Base-by-base conservation (phyloP, 2,888 invertebrate species). In the Eupelmus urozonus region DNA sequence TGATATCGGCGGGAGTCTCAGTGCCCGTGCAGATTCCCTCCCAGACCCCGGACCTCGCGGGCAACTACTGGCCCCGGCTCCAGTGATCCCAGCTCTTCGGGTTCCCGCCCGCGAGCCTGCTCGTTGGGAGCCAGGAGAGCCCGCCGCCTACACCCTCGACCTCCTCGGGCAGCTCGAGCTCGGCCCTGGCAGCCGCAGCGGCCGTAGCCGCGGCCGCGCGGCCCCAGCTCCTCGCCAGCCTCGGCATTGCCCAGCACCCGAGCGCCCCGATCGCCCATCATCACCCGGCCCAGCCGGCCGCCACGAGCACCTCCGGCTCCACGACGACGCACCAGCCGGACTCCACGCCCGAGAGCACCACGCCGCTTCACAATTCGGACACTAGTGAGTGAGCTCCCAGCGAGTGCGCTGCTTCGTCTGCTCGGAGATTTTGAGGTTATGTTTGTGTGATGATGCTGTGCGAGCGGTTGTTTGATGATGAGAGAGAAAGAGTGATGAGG, bases 1-100 rank as follows among this genome's bases (percentile, higher is more conserved):
- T 97, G 85, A 96, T 97, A 92, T 96, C 97, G 79, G 96, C 97
- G 79, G 97, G 97, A 29, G 96, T 97, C 69, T 96, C 96, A 80
- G 97, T 97, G 71, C 97, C 97, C 63, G 96, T 97, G 81, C 97
- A 97, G 92, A 96, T 97, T 87, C 96, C 96, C 69, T 96, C 96
- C 85, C 95, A 96, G 59, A 93, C 93, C 85, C 93, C 94, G 82
- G 96, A 95, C 90, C 92, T 95, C 89, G 92, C 95, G 84, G 91
- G 92, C 80, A 96, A 95, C 92, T 97, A 97, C 91, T 97, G 97
- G 97, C 96, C 96, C 49, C 92, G 96, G 90, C 94, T 97, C 91
- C 96, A 96, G 94, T 96, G 97, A 97, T 96, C 95, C 91, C 95
- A 95, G 93, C 94, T 96, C 87, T 95, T 95, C 93, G 95, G 95